Evolutionary conservation across 2,888 invertebrate species (phyloP), one percentile per base, ranked within the genome.

Genomic region (Yponomeuta cagnagella): DNA sequence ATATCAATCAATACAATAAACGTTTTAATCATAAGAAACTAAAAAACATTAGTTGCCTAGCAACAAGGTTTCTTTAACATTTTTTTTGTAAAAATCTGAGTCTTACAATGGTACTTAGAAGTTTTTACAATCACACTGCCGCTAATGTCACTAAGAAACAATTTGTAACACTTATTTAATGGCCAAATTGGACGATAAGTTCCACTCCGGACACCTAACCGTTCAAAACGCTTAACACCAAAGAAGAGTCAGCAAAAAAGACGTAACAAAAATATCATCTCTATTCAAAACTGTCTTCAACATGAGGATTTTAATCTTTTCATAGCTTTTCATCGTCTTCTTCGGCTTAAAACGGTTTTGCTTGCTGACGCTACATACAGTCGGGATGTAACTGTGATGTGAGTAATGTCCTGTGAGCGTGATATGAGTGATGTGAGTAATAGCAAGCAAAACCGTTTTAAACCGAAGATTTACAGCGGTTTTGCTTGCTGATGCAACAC

Each of bases 161-260:
- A 58, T 58, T 58, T 65, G 64, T 70, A 68, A 64, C 63, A 68
- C 70, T 64, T 31, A 63, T 71, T 63, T 74, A 74, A 75, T 76
- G 73, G 73, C 67, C 75, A 63, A 75, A 76, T 74, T 73, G 12
- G 74, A 70, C 33, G 63, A 72, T 71, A 63, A 58, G 73, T 71
- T 75, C 73, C 71, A 74, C 73, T 74, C 52, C 52, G 15, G 5
- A 12, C 52, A 58, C 52, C 52, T 58, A 15, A 70, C 73, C 68
- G 69, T 70, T 69, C 37, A 70, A 70, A 65, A 64, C n/a, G 65
- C 43, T 65, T 4, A 65, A 31, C 65, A 33, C 33, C 33, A 31
- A 65, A 65, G 30, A 2, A 31, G 31, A 30, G 65, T 31, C 65
- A 65, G 65, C 65, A 65, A 31, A 58, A 58, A 58, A 58, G 15